Percentiles rank a stretch among this genome's conserved stretches.
phyloP scores from a whole-genome alignment of 1,140 invertebrate genomes.

The Drosophila hydei region DNA sequence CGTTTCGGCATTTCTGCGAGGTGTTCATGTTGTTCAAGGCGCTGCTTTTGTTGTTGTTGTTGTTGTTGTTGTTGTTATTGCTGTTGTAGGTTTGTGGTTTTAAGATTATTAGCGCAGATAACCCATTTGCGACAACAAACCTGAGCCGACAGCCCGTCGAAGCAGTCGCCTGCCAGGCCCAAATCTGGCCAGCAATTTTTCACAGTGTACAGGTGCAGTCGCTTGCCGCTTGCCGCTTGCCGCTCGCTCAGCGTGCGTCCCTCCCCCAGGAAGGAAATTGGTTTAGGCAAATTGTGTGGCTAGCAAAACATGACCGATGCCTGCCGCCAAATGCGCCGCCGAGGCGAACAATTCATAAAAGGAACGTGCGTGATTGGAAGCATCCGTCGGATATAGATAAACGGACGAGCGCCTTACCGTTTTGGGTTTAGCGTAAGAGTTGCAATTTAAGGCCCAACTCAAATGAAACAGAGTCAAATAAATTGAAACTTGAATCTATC shows the following conservation, averaged over 20 bases:
- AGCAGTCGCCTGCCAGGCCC: conserved; percentile 39
- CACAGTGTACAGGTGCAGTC: conserved; percentile 55
- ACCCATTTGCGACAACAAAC: conserved; percentile 66
- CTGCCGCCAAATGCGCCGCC: conserved; percentile 37
- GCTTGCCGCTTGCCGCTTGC: conserved; percentile 27
- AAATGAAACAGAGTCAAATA: conserved; percentile 27
- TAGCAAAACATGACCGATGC: conserved; percentile 77
- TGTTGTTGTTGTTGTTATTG: conserved; percentile 12
- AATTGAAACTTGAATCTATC: conserved; percentile 17
- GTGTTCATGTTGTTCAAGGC: conserved; percentile 45
- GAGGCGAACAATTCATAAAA: conserved; percentile 58
- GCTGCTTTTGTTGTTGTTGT: conserved; percentile 14
- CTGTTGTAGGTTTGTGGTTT: conserved; percentile 68
- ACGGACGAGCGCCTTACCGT: conserved; percentile 16
- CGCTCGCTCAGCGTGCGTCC: conserved; percentile 9
- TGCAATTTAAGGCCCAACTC: conserved; percentile 56
- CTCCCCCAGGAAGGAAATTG: conserved; percentile 66
- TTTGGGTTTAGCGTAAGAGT: conserved; percentile 45
- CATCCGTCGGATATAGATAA: conserved; percentile 42
- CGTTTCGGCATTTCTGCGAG: conserved; percentile 61
- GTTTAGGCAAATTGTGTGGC: conserved; percentile 81
- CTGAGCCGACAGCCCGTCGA: conserved; percentile 28
- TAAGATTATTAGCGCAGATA: conserved; percentile 80
- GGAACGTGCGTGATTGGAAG: conserved; percentile 68
- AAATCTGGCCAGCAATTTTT: conserved; percentile 65